Evolutionary conservation across 2,797 vertebrate species (phyloP).

Genomic region (Phoxinus dragarum): DNA sequence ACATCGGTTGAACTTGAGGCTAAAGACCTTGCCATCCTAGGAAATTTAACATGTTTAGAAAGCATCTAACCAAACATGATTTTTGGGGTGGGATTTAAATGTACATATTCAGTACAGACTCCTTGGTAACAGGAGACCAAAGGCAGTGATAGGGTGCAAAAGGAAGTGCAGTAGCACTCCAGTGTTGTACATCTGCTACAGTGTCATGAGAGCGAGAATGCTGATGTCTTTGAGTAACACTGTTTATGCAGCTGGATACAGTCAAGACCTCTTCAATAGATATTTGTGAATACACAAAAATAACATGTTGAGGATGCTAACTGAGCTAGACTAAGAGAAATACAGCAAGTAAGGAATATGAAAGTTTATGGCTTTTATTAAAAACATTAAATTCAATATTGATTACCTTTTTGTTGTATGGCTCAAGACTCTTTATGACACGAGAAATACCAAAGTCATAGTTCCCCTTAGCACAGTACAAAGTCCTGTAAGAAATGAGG

Average conservation of each 20-base stretch:
- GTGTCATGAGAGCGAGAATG: slow-evolving; percentile 30
- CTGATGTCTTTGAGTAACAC: slow-evolving; percentile 3
- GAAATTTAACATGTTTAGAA: neutral
- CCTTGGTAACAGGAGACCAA: neutral
- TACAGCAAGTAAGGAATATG: neutral
- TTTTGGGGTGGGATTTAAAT: neutral
- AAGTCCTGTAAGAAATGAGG: slow-evolving; percentile 75
- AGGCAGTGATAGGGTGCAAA: neutral
- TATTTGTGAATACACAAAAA: slow-evolving; percentile 25
- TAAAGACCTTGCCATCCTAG: neutral
- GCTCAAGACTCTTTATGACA: slow-evolving; percentile 96
- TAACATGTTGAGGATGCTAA: slow-evolving; percentile 7
- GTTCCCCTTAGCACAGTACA: slow-evolving; percentile 96
- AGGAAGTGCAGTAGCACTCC: slow-evolving; percentile 19
- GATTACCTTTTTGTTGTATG: slow-evolving; percentile 91
- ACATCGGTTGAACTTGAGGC: neutral
- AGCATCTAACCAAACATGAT: neutral
- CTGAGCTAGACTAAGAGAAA: neutral
- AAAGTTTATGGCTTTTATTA: neutral
- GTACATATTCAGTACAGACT: neutral
- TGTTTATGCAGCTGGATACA: slow-evolving; percentile 62
- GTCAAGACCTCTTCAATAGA: slow-evolving; percentile 1
- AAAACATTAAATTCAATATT: slow-evolving; percentile 5
- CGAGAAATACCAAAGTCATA: slow-evolving; percentile 96
- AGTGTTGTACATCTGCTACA: slow-evolving; percentile 3